Percentiles rank a stretch among this genome's conserved stretches.
phyloP scores from a whole-genome alignment of 1,140 invertebrate genomes.

The Microplitis demolitor region DNA sequence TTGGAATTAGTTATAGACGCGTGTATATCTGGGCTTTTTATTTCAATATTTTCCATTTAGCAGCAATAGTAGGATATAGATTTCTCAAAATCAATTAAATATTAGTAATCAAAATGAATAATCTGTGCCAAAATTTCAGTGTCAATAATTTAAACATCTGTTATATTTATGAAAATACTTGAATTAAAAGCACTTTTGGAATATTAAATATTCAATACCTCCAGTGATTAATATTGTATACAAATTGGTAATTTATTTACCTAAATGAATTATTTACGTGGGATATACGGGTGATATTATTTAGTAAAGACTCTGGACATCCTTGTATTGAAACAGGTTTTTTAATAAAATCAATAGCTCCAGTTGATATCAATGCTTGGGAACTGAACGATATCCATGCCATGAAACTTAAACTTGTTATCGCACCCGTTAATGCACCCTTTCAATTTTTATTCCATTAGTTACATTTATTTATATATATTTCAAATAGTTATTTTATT shows the following conservation, averaged over 20 bases:
- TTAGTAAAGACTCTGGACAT: conserved; percentile 58
- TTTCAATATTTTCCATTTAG: too few relatives aligned
- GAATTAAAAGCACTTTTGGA: too few relatives aligned
- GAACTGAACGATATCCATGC: conserved; percentile 87
- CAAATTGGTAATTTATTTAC: conserved; percentile 30
- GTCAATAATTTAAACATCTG: too few relatives aligned
- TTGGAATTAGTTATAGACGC: too few relatives aligned
- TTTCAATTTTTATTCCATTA: conserved; percentile 43
- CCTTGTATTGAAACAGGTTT: conserved; percentile 68
- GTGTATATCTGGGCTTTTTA: too few relatives aligned
- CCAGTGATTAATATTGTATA: too few relatives aligned
- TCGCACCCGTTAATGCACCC: conserved; percentile 78
- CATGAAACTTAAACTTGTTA: conserved; percentile 72
- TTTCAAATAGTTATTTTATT: too few relatives aligned
- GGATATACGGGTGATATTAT: conserved; percentile 36
- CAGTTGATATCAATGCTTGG: conserved; percentile 72
- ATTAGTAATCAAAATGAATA: too few relatives aligned
- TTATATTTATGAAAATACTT: too few relatives aligned
- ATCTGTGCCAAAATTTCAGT: too few relatives aligned
- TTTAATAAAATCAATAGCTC: conserved; percentile 64
- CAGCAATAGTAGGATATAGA: too few relatives aligned
- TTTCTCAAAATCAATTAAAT: too few relatives aligned
- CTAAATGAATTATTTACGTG: conserved; percentile 36
- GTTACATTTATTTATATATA: neutral
- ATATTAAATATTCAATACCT: neutral